Percentiles rank a stretch among this genome's conserved stretches.
phyloP scores from a whole-genome alignment of 2,797 vertebrate species.

The Alosa sapidissima region DNA sequence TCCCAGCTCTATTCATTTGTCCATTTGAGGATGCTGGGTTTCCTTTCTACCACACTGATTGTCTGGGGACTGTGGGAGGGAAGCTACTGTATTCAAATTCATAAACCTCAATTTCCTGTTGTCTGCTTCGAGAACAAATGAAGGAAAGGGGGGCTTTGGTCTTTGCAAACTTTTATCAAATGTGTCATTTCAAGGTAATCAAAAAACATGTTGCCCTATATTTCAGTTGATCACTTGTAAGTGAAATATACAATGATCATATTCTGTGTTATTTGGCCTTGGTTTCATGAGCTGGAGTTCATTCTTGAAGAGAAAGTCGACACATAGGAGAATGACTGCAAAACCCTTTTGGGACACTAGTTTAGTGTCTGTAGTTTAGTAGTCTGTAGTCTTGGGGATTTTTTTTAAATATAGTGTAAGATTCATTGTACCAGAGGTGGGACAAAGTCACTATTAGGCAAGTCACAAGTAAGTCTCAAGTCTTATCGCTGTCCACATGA shows the following conservation, averaged over 20 bases:
- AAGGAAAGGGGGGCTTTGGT: background rate
- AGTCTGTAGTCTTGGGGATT: background rate
- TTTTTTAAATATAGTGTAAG: background rate
- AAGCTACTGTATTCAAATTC: background rate
- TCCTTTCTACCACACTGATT: background rate
- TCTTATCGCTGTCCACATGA: no score
- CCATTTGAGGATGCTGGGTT: conserved; percentile 10
- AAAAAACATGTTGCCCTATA: background rate
- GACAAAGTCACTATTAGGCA: no score
- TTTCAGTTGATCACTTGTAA: background rate
- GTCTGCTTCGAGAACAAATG: background rate
- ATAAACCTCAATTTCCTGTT: conserved; percentile 4
- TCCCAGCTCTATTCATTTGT: background rate
- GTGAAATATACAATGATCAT: background rate
- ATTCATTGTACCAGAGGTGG: background rate
- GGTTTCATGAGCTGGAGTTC: background rate
- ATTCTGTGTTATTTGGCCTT: background rate
- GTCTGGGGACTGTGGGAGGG: background rate
- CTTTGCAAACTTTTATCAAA: background rate
- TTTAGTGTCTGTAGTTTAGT: background rate
- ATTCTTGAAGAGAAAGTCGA: background rate
- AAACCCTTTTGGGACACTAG: background rate
- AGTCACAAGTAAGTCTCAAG: no score
- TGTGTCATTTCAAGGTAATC: background rate
- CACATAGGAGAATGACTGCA: background rate